Base-by-base conservation (phyloP, 2,888 invertebrate species). In the Amiota communis region DNA sequence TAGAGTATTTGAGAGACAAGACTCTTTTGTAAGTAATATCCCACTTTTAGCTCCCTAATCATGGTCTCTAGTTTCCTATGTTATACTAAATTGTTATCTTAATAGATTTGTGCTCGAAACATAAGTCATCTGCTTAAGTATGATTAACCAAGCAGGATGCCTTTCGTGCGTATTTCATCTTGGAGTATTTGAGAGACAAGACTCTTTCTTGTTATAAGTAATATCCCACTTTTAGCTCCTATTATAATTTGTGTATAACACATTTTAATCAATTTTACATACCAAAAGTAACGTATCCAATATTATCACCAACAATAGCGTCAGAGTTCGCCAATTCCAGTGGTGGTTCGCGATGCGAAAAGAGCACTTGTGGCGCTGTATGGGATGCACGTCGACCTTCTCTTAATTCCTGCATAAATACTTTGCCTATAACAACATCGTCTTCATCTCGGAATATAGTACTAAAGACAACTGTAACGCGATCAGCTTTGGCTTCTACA, bases 231-330 rank as follows among this genome's bases (percentile, higher is more conserved):
- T 78, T 79, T 23, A 75, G 74, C 77, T 78, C 77, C 36, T 9
- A 6, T 9, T n/a, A 13, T 10, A 1, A 2, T 15, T n/a, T 15
- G 20, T 59, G 8, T 20, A 15, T 6, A 59, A 59, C 23, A 53
- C n/a, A 17, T 59, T 47, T 63, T 65, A 15, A 71, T 13, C 15
- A 56, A 47, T 56, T 23, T 36, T 15, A 90, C 92, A 91, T 90
- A 97, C 97, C 97, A 91, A 99, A 99, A 78, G 99, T 99, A 87
- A 99, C 98, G 91, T 99, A 99, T 90, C 99, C 98, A 91, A 99
- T 97, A 91, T 98, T 98, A 88, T 98, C 98, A 76, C 98, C 98
- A 79, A 96, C 94, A 89, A 94, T 94, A 73, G 99, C 99, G 87
- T 97, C 96, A 12, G 97, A 96, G 89, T 97, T 96, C 88, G 95